Conservation (phyloP, 2,113 vertebrate species). For the Synodontis membranacea region DNA sequence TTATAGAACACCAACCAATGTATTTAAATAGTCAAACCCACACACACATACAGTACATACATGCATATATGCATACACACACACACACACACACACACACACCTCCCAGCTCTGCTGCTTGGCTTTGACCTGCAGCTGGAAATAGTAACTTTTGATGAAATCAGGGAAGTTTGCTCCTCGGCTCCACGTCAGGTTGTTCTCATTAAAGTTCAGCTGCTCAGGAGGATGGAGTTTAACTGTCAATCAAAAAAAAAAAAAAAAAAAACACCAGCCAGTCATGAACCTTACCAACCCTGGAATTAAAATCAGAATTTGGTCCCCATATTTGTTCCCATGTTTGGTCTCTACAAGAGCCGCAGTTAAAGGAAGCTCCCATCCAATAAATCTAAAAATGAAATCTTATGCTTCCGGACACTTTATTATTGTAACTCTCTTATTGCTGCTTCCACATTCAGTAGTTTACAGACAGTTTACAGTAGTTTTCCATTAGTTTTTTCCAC, state of each 20-base stretch:
- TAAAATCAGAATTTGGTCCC: not conserved
- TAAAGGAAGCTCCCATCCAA: no score
- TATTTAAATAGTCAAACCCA: not conserved
- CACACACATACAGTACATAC: not conserved
- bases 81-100: constrained; percentile 38
- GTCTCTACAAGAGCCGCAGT: no score
- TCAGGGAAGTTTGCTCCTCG: not conserved
- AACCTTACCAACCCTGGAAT: not conserved
- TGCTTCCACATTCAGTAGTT: no score
- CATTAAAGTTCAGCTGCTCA: constrained; percentile 37
- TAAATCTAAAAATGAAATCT: no score
- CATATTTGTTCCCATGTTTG: not conserved
- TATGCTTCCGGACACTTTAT: no score
- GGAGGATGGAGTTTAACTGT: constrained; percentile 71
- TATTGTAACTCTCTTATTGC: no score
- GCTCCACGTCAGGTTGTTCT: constrained; percentile 59
- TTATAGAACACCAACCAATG: not conserved
- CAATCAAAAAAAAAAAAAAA: not conserved
- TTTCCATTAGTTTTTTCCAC: no score
- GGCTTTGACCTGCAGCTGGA: constrained; percentile 62
- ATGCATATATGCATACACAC: not conserved
- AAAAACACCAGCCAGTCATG: not conserved
- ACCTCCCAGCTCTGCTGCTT: constrained; percentile 57
- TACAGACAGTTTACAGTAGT: no score
- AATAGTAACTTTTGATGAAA: not conserved